Percentiles rank a stretch among this genome's conserved stretches.
Conservation (phyloP, 2,888 invertebrate species). For the Lycia hirtaria region DNA sequence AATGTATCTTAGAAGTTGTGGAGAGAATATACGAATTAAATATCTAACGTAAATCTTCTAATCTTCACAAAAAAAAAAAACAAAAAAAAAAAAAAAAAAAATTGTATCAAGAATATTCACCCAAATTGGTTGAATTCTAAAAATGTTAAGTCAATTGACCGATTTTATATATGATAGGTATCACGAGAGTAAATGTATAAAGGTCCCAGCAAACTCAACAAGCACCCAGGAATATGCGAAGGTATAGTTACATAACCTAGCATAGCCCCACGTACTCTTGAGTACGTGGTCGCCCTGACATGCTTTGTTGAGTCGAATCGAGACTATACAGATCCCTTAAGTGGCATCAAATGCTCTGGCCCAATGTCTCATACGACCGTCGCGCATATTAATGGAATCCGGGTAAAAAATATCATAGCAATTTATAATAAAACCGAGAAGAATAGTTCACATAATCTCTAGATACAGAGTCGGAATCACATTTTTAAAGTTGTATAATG, state of each 20-base stretch:
- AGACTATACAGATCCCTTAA: conserved; percentile 69
- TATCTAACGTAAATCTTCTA: neutral
- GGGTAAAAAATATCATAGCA: conserved; percentile 36
- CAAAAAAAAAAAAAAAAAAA: too few relatives aligned
- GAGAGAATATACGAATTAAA: too few relatives aligned
- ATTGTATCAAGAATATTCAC: too few relatives aligned
- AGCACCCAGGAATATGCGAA: conserved; percentile 42
- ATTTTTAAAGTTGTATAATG: conserved; percentile 7
- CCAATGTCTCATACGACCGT: conserved; percentile 52
- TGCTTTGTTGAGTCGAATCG: conserved; percentile 67
- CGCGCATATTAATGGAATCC: conserved; percentile 52
- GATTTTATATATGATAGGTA: too few relatives aligned
- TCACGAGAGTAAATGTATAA: too few relatives aligned
- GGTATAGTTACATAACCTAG: conserved; percentile 58
- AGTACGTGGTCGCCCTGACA: conserved; percentile 80
- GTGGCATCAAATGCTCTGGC: conserved; percentile 55
- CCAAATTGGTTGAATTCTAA: too few relatives aligned
- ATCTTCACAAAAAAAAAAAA: too few relatives aligned
- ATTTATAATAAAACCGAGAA: conserved; percentile 38
- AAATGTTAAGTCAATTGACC: too few relatives aligned
- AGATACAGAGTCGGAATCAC: conserved; percentile 32
- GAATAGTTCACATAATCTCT: conserved; percentile 41
- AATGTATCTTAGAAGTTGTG: neutral
- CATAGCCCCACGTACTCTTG: conserved; percentile 71
- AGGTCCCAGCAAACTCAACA: conserved; percentile 18